Conservation (phyloP, 1,140 invertebrate species). For the Aphis gossypii region DNA sequence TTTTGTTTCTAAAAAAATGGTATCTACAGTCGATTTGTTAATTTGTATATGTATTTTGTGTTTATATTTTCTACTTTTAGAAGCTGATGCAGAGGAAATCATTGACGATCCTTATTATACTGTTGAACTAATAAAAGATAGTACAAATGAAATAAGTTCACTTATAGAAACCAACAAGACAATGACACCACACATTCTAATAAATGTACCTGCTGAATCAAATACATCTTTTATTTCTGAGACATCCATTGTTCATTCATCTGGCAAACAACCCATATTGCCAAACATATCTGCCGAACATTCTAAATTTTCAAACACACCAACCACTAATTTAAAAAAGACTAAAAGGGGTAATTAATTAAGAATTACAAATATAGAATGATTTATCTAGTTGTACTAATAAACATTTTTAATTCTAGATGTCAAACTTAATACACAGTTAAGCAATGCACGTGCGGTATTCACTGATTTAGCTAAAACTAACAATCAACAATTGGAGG, state of each 20-base stretch:
- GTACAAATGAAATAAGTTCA: neutral
- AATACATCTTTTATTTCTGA: neutral
- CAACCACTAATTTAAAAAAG: neutral
- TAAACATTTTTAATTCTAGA: neutral
- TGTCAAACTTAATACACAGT: slow-evolving; percentile 7
- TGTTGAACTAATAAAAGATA: too few species aligned
- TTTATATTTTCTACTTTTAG: too few species aligned
- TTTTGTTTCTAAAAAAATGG: too few species aligned
- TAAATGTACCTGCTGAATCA: neutral
- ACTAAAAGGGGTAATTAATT: neutral
- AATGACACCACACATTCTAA: neutral
- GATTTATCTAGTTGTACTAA: neutral
- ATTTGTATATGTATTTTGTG: neutral
- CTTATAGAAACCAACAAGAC: neutral
- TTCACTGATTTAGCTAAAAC: neutral
- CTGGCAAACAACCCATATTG: neutral
- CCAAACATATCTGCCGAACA: neutral
- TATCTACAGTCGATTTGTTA: neutral
- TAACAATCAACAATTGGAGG: neutral
- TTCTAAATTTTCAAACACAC: neutral
- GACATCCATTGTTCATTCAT: neutral
- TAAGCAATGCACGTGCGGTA: neutral
- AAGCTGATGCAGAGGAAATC: too few species aligned
- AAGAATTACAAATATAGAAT: neutral
- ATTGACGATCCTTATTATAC: too few species aligned